Evolutionary conservation across 2,113 vertebrate genomes (phyloP).

Genomic region (Aix galericulata): DNA sequence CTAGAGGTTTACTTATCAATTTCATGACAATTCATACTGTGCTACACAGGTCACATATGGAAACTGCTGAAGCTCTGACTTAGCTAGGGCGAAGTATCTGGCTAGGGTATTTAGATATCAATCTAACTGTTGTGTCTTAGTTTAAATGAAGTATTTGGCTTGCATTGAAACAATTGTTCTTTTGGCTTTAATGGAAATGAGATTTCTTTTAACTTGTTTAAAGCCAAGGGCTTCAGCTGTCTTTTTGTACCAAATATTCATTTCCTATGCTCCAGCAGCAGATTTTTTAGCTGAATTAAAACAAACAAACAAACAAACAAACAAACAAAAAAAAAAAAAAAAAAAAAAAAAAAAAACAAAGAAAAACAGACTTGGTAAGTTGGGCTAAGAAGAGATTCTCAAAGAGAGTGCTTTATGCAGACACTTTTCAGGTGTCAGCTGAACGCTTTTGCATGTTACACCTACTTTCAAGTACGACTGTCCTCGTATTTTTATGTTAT

Average conservation of each 20-base stretch:
- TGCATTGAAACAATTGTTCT: not conserved
- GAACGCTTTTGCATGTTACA: not conserved
- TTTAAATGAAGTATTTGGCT: not conserved
- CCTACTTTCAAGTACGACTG: not conserved
- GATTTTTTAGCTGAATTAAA: not conserved
- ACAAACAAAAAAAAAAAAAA: no score
- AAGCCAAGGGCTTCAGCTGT: not conserved
- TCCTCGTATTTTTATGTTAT: not conserved
- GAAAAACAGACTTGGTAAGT: not conserved
- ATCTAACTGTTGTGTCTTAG: not conserved
- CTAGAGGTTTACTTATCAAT: not conserved
- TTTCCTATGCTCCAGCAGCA: not conserved
- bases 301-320: not conserved
- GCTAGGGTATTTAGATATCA: not conserved
- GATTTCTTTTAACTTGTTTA: not conserved
- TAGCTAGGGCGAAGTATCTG: not conserved
- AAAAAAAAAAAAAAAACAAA: no score
- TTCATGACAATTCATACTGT: not conserved
- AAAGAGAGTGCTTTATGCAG: not conserved
- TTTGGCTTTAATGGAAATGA: not conserved
- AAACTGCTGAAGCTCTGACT: not conserved
- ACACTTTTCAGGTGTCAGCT: not conserved
- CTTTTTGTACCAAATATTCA: not conserved
- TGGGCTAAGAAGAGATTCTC: not conserved
- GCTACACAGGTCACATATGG: not conserved